Conservation (phyloP, 2,113 vertebrate species). For the Rhipidura dahli region DNA sequence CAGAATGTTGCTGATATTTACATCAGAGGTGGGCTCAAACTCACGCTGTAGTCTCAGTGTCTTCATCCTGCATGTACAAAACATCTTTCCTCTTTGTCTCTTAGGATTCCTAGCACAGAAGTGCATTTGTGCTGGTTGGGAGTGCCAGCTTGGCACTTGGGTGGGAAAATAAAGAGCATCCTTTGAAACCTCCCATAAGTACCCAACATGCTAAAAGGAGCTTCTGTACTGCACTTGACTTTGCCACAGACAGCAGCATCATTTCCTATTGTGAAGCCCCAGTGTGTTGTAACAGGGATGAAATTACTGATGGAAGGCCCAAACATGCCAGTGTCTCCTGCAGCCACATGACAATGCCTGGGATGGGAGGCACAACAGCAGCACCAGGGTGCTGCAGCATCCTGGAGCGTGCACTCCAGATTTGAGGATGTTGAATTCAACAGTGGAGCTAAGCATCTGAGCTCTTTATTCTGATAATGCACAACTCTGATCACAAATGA, state of each 20-base stretch:
- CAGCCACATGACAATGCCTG: background rate
- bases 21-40: background rate
- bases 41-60: background rate
- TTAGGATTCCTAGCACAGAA: background rate
- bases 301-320: background rate
- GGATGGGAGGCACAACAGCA: fast-evolving
- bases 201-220: background rate
- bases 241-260: background rate
- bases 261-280: background rate
- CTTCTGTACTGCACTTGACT: background rate
- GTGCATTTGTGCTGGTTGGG: background rate
- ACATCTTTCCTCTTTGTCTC: background rate
- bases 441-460: background rate
- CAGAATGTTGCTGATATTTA: background rate
- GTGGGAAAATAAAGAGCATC: background rate
- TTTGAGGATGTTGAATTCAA: fast-evolving
- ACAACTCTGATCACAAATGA: background rate
- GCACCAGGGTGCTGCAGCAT: fast-evolving
- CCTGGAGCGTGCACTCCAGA: too few species aligned
- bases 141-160: background rate
- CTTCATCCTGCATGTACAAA: background rate
- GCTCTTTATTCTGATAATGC: background rate
- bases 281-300: background rate
- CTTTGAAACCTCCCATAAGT: background rate
- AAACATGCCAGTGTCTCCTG: fast-evolving